phyloP scores from a whole-genome alignment of 2,797 vertebrate genomes.

The Tolypeutes matacus region DNA sequence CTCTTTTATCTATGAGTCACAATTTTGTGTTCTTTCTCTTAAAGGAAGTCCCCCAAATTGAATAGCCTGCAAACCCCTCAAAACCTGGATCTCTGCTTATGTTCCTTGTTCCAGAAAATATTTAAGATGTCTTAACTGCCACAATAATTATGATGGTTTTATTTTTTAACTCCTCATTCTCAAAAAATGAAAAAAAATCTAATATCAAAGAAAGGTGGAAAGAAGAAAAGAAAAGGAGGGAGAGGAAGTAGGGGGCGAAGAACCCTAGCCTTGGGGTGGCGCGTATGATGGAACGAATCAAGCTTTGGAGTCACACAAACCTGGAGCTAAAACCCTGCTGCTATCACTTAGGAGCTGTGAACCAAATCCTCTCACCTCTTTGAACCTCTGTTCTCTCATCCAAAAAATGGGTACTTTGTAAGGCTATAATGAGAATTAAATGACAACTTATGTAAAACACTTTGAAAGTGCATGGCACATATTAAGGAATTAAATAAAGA shows the following conservation, averaged over 20 bases:
- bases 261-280: background rate
- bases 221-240: background rate
- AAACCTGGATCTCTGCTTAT: background rate
- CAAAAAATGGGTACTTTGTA: background rate
- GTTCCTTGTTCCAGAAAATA: background rate
- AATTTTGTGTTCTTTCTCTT: constrained; percentile 37
- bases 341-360: background rate
- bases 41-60: background rate
- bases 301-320: background rate
- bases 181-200: constrained; percentile 58
- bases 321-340: background rate
- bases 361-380: background rate
- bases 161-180: background rate
- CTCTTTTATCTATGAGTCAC: background rate
- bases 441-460: background rate
- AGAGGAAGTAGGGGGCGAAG: background rate
- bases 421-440: constrained; percentile 1
- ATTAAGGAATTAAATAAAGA: constrained; percentile 20
- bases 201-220: background rate
- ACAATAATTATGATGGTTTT: background rate
- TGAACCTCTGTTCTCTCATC: constrained; percentile 21
- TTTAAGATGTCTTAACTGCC: background rate
- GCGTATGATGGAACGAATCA: background rate
- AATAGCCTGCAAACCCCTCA: background rate
- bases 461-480: background rate